These are phyloP conservation scores for Forbesichthys papilliferus DNA, from an alignment of 2,113 vertebrate genomes.

Conservation along the genomic window DNA sequence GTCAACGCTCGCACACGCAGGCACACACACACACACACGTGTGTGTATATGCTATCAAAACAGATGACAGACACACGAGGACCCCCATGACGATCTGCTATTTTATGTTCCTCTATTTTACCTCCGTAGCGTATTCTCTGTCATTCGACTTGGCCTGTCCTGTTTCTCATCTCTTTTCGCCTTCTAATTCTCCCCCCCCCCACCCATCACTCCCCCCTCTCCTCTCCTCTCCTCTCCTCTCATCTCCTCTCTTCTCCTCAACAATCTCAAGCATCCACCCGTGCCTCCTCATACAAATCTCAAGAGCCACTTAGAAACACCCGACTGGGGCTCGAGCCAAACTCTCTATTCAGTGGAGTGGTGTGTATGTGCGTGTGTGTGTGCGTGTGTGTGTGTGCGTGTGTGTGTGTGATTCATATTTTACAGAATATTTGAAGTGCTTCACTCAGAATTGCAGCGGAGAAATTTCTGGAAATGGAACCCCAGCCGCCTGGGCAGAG, in stretches of 20 bases:
- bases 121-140: conserved; percentile 10
- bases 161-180: conserved; percentile 9
- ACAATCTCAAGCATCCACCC: conserved; percentile 64
- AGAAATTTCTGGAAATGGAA: conserved; percentile 64
- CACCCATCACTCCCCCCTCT: neutral
- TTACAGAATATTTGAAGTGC: conserved; percentile 52
- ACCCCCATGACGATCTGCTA: neutral
- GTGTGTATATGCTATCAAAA: conserved; percentile 14
- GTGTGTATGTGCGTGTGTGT: conserved; percentile 33
- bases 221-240: conserved; percentile 4
- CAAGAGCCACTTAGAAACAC: conserved; percentile 62
- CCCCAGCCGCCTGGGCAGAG: conserved; percentile 35
- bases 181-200: conserved; percentile 49
- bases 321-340: conserved; percentile 59
- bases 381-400: conserved; percentile 17
- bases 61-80: neutral
- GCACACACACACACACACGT: conserved; percentile 18
- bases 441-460: conserved; percentile 53
- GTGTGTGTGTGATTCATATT: conserved; percentile 2
- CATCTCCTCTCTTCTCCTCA: conserved; percentile 47
- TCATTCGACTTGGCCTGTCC: neutral
- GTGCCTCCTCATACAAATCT: conserved; percentile 55
- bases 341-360: conserved; percentile 43
- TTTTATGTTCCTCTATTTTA: neutral
- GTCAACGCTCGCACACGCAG: conserved; percentile 28